phyloP scores from a whole-genome alignment of 2,113 vertebrate genomes.

The Pholis gunnellus region DNA sequence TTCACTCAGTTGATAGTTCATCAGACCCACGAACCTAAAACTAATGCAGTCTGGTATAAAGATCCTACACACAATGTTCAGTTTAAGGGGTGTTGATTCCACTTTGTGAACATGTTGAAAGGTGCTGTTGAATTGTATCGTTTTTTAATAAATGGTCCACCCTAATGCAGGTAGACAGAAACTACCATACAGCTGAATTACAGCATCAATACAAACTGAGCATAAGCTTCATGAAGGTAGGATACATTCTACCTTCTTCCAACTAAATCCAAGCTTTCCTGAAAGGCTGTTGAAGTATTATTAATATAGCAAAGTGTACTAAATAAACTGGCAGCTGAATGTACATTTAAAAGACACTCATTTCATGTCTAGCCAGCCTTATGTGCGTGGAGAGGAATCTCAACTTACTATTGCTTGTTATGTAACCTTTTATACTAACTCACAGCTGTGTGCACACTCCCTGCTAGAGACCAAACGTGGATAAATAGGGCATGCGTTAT shows the following conservation, averaged over 20 bases:
- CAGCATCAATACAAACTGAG: neutral
- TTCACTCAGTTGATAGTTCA: neutral
- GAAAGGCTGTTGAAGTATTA: neutral
- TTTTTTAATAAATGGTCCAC: neutral
- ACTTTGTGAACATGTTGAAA: neutral
- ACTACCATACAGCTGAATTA: neutral
- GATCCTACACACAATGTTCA: neutral
- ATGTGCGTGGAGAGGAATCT: constrained; percentile 48
- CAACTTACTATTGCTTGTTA: constrained; percentile 54
- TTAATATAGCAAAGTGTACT: neutral
- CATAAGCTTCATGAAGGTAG: neutral
- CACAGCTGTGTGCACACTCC: neutral
- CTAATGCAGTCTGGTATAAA: neutral
- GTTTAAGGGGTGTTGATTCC: neutral
- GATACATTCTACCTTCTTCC: neutral
- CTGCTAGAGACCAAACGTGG: neutral
- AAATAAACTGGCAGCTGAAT: neutral
- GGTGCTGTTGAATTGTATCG: neutral
- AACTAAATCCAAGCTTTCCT: too few species aligned
- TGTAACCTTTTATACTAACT: constrained; percentile 50
- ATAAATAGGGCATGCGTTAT: neutral
- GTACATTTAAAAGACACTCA: constrained; percentile 22
- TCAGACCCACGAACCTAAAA: neutral
- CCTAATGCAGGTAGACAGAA: neutral
- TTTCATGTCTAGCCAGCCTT: constrained; percentile 22